These are phyloP conservation scores for Laticauda colubrina DNA, from an alignment of 2,113 vertebrate species.

Conservation along the genomic window DNA sequence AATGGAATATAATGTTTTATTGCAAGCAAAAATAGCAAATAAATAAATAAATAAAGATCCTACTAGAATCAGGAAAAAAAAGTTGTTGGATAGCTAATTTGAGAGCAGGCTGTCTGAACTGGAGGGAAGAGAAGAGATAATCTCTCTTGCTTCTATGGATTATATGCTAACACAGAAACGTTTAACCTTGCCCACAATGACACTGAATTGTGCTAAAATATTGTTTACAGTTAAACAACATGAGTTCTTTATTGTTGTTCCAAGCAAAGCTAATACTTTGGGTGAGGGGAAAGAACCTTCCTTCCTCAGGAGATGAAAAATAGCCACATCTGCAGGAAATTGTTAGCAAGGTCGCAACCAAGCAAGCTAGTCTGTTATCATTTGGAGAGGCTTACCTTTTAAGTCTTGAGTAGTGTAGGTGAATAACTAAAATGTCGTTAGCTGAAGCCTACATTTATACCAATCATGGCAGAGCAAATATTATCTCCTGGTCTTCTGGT, in stretches of 20 bases:
- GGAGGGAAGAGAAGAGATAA: neutral
- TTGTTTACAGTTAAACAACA: neutral
- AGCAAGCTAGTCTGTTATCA: slow-evolving; percentile 10
- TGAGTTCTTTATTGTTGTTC: neutral
- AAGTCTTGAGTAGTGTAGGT: neutral
- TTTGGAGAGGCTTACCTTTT: neutral
- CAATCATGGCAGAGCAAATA: neutral
- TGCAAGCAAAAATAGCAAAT: neutral
- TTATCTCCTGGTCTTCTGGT: neutral
- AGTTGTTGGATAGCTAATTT: neutral
- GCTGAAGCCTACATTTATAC: slow-evolving; percentile 9
- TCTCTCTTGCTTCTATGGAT: slow-evolving; percentile 10
- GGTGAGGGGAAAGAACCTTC: neutral
- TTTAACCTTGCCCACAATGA: slow-evolving; percentile 25
- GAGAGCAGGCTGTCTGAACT: slow-evolving; percentile 8
- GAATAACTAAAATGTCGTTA: neutral
- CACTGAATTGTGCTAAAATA: slow-evolving; percentile 13
- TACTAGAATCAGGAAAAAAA: neutral
- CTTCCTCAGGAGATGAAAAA: slow-evolving; percentile 2
- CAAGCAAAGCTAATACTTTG: neutral
- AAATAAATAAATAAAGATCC: neutral
- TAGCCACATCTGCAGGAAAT: neutral
- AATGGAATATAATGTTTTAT: neutral
- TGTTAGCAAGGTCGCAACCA: slow-evolving; percentile 15
- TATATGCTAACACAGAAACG: neutral